Evolutionary conservation across 2,888 invertebrate genomes (phyloP), one percentile per base, ranked within the genome.

Genomic region (Trachelus troglodyta): DNA sequence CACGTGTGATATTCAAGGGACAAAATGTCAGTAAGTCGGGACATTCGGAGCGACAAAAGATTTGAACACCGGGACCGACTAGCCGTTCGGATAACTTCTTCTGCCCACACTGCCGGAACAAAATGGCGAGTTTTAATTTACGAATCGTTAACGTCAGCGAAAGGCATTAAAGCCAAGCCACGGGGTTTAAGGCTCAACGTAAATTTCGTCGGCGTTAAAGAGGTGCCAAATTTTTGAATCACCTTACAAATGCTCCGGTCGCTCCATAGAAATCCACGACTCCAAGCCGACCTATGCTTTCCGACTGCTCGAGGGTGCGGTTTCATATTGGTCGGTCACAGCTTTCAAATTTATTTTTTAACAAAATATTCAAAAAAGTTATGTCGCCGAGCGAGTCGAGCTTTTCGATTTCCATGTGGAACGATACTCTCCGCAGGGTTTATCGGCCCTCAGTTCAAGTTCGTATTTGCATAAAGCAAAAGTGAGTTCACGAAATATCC

Each of bases 81-180:
- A 23, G 56, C 23, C 56, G 6, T 56, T 69, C 75, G 76, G 79
- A 82, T 86, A 84, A 85, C 86, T 85, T 88, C 84, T 87, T 88
- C 85, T 82, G 79, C 83, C 82, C 83, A 84, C 83, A 78, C 69
- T 79, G 82, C 80, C 81, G 80, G 81, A 85, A 82, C 83, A 84
- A 86, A 85, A 88, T 85, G 82, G 84, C 82, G 79, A 77, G 83
- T 87, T 87, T 89, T 89, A 89, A 89, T 89, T 88, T 89, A 89
- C 86, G 88, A 87, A 88, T 85, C 89, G 87, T 89, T 89, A 89
- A 89, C 81, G 88, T 89, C 89, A 82, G 77, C 77, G 75, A 75
- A 69, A 35, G 31, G 76, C 75, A 40, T 76, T 79, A 81, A 85
- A 83, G 77, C 71, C 83, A 82, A 81, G 80, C 79, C 79, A 76